Evolutionary conservation across 2,113 vertebrate genomes (phyloP).

Genomic region (Nothocercus nigrocapillus): DNA sequence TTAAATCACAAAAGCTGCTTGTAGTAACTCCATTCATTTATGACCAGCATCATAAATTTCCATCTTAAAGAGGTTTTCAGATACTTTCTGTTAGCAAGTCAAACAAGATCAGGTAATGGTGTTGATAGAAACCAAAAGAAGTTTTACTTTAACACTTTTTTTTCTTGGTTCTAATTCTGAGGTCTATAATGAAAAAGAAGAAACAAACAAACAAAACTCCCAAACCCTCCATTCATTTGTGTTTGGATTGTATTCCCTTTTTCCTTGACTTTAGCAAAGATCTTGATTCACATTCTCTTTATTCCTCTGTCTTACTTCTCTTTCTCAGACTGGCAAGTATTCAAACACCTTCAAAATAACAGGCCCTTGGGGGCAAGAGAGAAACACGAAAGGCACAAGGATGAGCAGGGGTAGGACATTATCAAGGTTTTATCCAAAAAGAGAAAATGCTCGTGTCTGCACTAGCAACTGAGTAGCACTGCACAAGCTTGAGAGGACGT

Average conservation of each 20-base stretch:
- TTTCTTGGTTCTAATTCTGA: not conserved
- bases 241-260: not conserved
- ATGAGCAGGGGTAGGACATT: not conserved
- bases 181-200: not conserved
- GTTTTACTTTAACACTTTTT: not conserved
- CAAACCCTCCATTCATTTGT: not conserved
- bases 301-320: not conserved
- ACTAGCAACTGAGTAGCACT: not conserved
- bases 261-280: not conserved
- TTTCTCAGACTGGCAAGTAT: not conserved
- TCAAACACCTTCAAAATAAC: not conserved
- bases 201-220: not conserved
- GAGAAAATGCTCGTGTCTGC: not conserved
- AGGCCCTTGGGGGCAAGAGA: not conserved
- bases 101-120: not conserved
- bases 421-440: not conserved
- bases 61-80: not conserved
- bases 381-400: not conserved
- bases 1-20: not conserved
- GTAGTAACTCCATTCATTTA: not conserved
- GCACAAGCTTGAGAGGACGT: constrained; percentile 21
- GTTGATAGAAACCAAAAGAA: not conserved
- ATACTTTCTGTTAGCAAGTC: not conserved
- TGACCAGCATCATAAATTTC: not conserved
- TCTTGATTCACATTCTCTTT: not conserved